These are phyloP conservation scores for Chloroceryle aenea DNA, from an alignment of 2,113 vertebrate species.

Conservation along the genomic window DNA sequence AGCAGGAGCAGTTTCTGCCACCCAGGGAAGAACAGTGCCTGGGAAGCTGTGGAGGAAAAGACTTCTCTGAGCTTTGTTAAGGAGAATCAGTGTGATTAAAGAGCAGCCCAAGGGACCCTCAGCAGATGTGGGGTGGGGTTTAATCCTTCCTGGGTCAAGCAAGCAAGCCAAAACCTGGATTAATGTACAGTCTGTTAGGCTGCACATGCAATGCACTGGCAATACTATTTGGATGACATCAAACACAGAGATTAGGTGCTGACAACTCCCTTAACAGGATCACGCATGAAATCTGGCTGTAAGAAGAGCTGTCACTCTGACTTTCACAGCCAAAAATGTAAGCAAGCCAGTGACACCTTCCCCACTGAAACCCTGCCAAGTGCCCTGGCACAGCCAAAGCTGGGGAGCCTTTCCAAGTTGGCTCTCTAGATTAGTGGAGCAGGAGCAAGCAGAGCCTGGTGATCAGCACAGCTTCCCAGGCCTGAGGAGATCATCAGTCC, in stretches of 20 bases:
- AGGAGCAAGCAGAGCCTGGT: not conserved
- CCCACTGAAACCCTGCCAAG: not conserved
- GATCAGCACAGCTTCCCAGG: not conserved
- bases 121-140: constrained; percentile 35
- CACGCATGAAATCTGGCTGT: not conserved
- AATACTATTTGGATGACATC: not conserved
- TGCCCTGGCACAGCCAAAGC: not conserved
- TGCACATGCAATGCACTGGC: constrained; percentile 22
- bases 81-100: not conserved
- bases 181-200: not conserved
- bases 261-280: constrained; percentile 26
- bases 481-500: not conserved
- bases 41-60: not conserved
- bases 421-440: not conserved
- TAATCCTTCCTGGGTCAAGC: not conserved
- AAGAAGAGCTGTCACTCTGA: not conserved
- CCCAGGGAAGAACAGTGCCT: not conserved
- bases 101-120: not conserved
- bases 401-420: not conserved
- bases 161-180: constrained; percentile 24
- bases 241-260: constrained; percentile 38
- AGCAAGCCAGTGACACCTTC: constrained; percentile 34
- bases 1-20: not conserved
- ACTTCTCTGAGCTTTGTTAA: not conserved
- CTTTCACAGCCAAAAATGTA: not conserved